Conservation (phyloP, 2,797 vertebrate genomes). For the Gallinago stenura region DNA sequence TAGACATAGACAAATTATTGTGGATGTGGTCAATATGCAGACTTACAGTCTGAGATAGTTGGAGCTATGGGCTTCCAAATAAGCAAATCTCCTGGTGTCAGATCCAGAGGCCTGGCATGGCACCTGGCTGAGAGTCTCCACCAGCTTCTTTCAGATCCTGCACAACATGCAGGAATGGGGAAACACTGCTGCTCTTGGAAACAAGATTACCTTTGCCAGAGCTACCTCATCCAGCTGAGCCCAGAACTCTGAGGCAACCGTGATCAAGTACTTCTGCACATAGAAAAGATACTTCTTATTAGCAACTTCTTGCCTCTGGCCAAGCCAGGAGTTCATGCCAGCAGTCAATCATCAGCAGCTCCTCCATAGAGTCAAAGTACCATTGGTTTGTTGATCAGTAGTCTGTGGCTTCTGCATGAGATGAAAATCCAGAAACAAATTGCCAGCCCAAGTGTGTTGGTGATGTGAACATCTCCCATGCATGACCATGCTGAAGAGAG, state of each 20-base stretch:
- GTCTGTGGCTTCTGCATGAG: neutral
- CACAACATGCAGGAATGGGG: neutral
- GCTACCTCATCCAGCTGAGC: neutral
- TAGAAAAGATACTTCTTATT: neutral
- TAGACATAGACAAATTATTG: neutral
- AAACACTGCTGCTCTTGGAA: neutral
- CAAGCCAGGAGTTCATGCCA: neutral
- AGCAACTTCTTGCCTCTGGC: neutral
- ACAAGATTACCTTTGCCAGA: neutral
- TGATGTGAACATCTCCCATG: rapidly evolving
- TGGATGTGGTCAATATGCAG: rapidly evolving
- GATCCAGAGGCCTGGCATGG: neutral
- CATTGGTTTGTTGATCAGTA: neutral
- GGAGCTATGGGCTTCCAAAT: neutral
- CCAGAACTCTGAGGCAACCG: neutral
- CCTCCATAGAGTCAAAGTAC: neutral
- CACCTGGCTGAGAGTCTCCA: rapidly evolving
- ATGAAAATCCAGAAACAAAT: rapidly evolving
- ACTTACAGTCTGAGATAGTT: neutral
- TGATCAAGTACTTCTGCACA: neutral
- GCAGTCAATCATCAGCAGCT: neutral
- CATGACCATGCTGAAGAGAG: rapidly evolving
- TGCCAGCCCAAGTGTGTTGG: too few relatives aligned
- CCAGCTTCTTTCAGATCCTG: neutral
- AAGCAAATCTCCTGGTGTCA: neutral